These are phyloP conservation scores for Crotalus viridis DNA, from an alignment of 2,113 vertebrate genomes.

Conservation along the genomic window DNA sequence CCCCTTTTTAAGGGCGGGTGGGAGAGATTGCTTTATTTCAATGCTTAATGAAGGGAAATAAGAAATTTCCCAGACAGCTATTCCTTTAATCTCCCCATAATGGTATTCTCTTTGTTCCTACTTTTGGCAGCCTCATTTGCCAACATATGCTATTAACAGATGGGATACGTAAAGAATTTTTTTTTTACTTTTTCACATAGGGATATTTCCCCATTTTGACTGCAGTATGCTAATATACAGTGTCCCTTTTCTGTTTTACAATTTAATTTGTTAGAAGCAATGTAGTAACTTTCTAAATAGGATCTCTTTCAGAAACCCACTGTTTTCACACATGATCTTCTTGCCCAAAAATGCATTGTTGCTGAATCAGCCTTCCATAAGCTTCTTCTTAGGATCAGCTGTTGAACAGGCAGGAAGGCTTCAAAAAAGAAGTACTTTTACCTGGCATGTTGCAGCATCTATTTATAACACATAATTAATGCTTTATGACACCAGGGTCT, in stretches of 20 bases:
- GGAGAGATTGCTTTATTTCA: background rate
- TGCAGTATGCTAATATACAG: conserved; percentile 30
- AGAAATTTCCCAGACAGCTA: conserved; percentile 25
- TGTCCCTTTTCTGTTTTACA: conserved; percentile 4
- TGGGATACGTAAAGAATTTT: conserved; percentile 60
- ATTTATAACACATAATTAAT: conserved; percentile 18
- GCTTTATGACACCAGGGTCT: conserved; percentile 14
- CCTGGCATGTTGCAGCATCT: conserved; percentile 12
- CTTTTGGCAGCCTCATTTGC: conserved; percentile 64
- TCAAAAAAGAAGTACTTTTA: background rate
- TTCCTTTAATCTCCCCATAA: conserved; percentile 43
- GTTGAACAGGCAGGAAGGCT: conserved; percentile 18
- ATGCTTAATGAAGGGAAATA: background rate
- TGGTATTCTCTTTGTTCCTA: conserved; percentile 64
- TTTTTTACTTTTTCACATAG: conserved; percentile 61
- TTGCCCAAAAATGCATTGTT: conserved; percentile 11
- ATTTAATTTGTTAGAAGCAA: conserved; percentile 29
- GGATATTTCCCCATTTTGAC: conserved; percentile 52
- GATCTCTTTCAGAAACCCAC: background rate
- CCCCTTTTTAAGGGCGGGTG: background rate
- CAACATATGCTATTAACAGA: conserved; percentile 51
- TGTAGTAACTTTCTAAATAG: conserved; percentile 9
- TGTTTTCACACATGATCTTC: conserved; percentile 28
- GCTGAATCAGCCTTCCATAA: conserved; percentile 7
- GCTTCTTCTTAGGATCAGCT: conserved; percentile 37